Base-by-base conservation (phyloP, 2,113 vertebrate species). In the Silurus asotus region DNA sequence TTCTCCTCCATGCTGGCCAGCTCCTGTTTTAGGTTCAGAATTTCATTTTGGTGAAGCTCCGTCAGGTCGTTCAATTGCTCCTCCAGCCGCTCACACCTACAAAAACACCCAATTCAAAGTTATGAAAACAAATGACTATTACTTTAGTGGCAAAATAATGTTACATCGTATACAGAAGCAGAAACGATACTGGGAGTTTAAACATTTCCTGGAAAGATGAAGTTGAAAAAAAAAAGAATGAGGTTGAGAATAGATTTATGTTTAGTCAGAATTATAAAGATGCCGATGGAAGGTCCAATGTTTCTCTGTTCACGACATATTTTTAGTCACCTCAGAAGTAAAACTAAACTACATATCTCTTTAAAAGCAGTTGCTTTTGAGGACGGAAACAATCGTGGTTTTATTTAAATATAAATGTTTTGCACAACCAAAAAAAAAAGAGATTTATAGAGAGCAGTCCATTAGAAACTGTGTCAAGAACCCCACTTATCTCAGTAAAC, bases 1-100 rank as follows among this genome's bases (percentile, higher is more conserved):
- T 99, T 99, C 93, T 99, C 98, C 93, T 99, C 98, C 98, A 99
- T 98, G 94, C 98, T 99, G 92, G 97, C 96, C 94, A 99, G 92
- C 88, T 99, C 98, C 92, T 99, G 98, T 89, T 99, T 99, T 85
- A 99, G 94, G 93, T 98, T 99, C 77, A 99, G 94, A 91, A 99
- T 99, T 93, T 99, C 98, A 0, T 99, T 99, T 96, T 99, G 98
- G 89, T 99, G 98, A 67, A 99, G 97, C 80, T 99, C 98, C 0
- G 97, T 99, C 90, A 99, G 93, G 93, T 99, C 98, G 55, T 99
- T 99, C 23, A 99, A 93, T 91, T 99, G 98, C 82, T 99, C 98
- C 91, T 99, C 98, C 20, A 99, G 93, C 88, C 97, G 95, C 86
- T 99, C 98, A 92, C 96, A 99, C 94, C 98, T 99, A 90, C 88